Evolutionary conservation across 2,113 vertebrate genomes (phyloP), one percentile per base, ranked within the genome.

Genomic region (Trichomycterus rosablanca): DNA sequence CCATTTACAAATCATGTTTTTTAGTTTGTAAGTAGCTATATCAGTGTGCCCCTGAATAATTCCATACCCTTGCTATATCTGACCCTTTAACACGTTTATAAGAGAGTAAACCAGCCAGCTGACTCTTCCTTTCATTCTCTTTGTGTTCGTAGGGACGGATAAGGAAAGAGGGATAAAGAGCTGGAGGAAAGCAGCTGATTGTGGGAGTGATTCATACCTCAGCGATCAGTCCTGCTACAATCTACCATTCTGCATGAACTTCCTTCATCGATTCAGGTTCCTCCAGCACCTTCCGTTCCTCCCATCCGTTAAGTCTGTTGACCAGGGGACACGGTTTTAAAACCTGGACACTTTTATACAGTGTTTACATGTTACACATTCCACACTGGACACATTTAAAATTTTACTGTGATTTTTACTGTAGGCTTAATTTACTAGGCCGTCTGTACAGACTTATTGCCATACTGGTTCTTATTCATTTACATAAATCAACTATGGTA

Each of bases 261-360:
- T 78, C 23, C 69, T 85, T 2, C 73, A 76, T 10, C 63, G 76
- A 12, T 80, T 72, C 39, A 50, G 40, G 32, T 78, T 74, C 40
- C 76, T 80, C 45, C 79, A 73, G 56, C 75, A 81, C 37, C 37
- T 88, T 15, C 87, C 85, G 6, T 88, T 87, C 63, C 80, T 87
- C 7, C 85, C 81, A 0, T 72, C 83, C 10, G 74, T 82, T 55
- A 76, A 72, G 44, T 59, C 50, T 15, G 16, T 12, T 2, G 50
- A 73, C 3, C 26, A 61, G 30, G 48, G 30, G 34, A 49, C 34
- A 0, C 54, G 37, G 2, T 48, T 66, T 24, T 69, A 50, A 66
- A 40, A 22, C 4, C 9, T 12, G 11, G 5, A 43, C 12, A 16
- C 18, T 14, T n/a, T n/a, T 9, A 18, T 7, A 37, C 1, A 22